These are phyloP conservation scores for Acanthis flammea DNA, from an alignment of 2,797 vertebrate species.

Conservation along the genomic window DNA sequence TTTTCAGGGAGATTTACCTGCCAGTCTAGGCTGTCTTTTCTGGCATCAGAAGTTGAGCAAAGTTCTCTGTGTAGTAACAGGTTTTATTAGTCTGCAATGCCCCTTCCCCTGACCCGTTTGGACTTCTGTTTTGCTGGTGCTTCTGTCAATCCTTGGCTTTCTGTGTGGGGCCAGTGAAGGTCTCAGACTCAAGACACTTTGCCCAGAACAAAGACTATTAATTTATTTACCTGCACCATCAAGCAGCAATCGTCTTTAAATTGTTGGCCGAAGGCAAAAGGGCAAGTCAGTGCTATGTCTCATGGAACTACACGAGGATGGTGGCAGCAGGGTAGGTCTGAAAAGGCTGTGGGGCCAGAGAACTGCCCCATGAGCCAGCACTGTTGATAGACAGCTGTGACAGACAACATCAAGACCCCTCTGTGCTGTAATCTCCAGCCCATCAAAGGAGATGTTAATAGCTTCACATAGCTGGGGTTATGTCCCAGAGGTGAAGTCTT, in stretches of 20 bases:
- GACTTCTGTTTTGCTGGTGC: neutral
- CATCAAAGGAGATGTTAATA: neutral
- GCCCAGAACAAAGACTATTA: neutral
- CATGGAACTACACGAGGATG: neutral
- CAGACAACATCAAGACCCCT: neutral
- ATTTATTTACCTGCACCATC: neutral
- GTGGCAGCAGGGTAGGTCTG: neutral
- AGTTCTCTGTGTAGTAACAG: neutral
- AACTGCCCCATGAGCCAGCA: neutral
- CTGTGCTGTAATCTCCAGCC: neutral
- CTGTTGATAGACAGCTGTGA: neutral
- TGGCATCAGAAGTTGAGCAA: slow-evolving; percentile 2
- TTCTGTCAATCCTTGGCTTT: neutral
- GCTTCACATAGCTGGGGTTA: neutral
- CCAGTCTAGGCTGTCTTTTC: neutral
- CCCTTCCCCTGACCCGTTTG: slow-evolving; percentile 6
- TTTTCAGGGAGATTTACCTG: slow-evolving; percentile 39
- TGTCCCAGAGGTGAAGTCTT: neutral
- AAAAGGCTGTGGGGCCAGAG: neutral
- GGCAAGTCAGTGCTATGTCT: neutral
- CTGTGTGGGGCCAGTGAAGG: neutral
- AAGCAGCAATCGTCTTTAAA: neutral
- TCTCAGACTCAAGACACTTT: neutral
- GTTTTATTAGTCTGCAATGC: slow-evolving; percentile 11
- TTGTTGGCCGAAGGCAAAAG: neutral